Evolutionary conservation across 2,888 invertebrate species (phyloP).

Genomic region (Tetramorium bicarinatum): DNA sequence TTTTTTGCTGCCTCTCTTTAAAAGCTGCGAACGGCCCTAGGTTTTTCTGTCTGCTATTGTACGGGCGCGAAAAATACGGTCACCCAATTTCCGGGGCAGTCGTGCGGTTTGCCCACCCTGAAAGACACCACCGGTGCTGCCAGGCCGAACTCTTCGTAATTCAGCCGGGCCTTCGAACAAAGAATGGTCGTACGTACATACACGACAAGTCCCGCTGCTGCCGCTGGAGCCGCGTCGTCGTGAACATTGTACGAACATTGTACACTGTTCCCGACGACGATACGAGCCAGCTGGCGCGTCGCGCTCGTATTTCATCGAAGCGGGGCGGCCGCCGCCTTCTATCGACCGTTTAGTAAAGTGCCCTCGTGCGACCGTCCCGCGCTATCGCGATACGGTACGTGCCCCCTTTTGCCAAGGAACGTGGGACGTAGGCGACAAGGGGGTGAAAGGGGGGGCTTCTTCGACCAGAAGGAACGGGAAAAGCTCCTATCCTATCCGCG

Average conservation of each 20-base stretch:
- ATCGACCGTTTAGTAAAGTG: constrained; percentile 63
- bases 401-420: constrained; percentile 50
- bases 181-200: constrained; percentile 39
- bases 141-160: constrained; percentile 34
- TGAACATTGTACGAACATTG: constrained; percentile 48
- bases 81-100: constrained; percentile 20
- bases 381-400: constrained; percentile 47
- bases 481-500: constrained; percentile 13
- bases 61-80: constrained; percentile 29
- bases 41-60: neutral
- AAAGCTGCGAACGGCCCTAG: neutral
- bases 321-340: constrained; percentile 54
- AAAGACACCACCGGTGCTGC: constrained; percentile 6
- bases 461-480: constrained; percentile 36
- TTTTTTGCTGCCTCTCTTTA: neutral
- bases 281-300: constrained; percentile 61
- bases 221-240: constrained; percentile 6
- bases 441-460: neutral
- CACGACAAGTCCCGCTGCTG: constrained; percentile 35
- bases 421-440: constrained; percentile 14
- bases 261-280: constrained; percentile 49
- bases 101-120: constrained; percentile 25
- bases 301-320: constrained; percentile 62
- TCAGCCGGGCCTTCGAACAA: constrained; percentile 31
- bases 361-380: constrained; percentile 54